These are phyloP conservation scores for Myzus persicae DNA, from an alignment of 1,140 invertebrate species.

Conservation along the genomic window DNA sequence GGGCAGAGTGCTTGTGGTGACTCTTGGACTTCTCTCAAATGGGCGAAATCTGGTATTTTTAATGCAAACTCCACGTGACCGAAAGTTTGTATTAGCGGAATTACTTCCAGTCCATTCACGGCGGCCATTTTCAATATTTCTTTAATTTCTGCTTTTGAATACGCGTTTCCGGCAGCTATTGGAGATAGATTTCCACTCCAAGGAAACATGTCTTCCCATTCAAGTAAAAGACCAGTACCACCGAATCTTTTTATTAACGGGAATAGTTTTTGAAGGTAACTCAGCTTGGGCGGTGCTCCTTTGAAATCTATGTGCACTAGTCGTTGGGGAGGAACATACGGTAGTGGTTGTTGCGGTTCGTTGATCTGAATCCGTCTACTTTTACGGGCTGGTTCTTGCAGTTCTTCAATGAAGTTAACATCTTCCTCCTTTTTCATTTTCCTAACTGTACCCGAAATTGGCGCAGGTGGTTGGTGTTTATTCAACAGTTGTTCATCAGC, in stretches of 20 bases:
- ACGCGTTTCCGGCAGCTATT: constrained; percentile 80
- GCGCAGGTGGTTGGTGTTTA: not conserved
- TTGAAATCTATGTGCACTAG: constrained; percentile 90
- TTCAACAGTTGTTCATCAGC: constrained; percentile 14
- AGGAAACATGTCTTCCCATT: constrained; percentile 99
- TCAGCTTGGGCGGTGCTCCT: constrained; percentile 81
- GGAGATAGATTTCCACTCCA: constrained; percentile 74
- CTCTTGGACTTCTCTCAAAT: constrained; percentile 67
- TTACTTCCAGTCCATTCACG: constrained; percentile 71
- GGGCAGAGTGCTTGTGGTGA: constrained; percentile 62
- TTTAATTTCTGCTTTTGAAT: constrained; percentile 74
- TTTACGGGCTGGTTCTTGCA: not conserved
- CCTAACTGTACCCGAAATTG: not conserved
- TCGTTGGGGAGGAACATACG: constrained; percentile 62
- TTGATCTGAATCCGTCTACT: constrained; percentile 10
- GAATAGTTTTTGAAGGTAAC: constrained; percentile 78
- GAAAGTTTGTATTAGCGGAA: constrained; percentile 77
- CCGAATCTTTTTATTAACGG: constrained; percentile 78
- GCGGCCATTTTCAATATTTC: constrained; percentile 73
- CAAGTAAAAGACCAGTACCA: constrained; percentile 87
- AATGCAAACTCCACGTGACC: constrained; percentile 75
- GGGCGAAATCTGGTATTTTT: constrained; percentile 68
- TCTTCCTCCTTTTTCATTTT: constrained; percentile 36
- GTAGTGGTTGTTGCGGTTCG: not conserved
- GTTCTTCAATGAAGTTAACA: constrained; percentile 60